phyloP scores from a whole-genome alignment of 2,797 vertebrate species.

The Enteromius argenteus region DNA sequence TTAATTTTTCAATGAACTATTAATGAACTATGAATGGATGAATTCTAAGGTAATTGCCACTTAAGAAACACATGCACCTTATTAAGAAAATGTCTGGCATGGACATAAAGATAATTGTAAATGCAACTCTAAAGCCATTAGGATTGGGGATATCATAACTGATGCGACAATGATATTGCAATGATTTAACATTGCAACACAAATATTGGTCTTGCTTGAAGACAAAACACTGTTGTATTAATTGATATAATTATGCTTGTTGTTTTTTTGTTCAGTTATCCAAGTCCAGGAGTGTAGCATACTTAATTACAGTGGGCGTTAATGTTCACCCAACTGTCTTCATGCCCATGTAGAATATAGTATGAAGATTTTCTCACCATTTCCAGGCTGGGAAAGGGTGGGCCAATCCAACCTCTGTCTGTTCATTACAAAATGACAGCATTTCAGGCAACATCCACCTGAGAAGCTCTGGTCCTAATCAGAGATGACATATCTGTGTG shows the following conservation, averaged over 20 bases:
- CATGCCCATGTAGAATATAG: constrained; percentile 47
- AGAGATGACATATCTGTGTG: constrained; percentile 92
- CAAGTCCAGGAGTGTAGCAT: neutral
- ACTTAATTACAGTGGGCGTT: constrained; percentile 47
- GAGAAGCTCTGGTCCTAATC: constrained; percentile 92
- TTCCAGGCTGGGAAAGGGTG: constrained; percentile 83
- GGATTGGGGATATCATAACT: neutral
- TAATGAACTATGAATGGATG: neutral
- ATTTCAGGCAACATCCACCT: constrained; percentile 90
- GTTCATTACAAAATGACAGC: constrained; percentile 94
- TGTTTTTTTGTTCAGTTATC: neutral
- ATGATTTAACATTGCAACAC: neutral
- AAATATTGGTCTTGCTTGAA: neutral
- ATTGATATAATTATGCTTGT: neutral
- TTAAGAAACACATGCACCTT: neutral
- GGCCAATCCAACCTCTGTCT: constrained; percentile 83
- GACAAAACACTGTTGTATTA: neutral
- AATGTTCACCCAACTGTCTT: constrained; percentile 63
- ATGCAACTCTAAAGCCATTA: neutral
- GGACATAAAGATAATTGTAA: neutral
- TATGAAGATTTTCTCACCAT: constrained; percentile 81
- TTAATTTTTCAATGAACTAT: neutral
- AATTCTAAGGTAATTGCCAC: neutral
- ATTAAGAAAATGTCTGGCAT: neutral
- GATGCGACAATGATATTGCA: neutral